Base-by-base conservation (phyloP, 2,888 invertebrate genomes). In the Desoria tigrina region DNA sequence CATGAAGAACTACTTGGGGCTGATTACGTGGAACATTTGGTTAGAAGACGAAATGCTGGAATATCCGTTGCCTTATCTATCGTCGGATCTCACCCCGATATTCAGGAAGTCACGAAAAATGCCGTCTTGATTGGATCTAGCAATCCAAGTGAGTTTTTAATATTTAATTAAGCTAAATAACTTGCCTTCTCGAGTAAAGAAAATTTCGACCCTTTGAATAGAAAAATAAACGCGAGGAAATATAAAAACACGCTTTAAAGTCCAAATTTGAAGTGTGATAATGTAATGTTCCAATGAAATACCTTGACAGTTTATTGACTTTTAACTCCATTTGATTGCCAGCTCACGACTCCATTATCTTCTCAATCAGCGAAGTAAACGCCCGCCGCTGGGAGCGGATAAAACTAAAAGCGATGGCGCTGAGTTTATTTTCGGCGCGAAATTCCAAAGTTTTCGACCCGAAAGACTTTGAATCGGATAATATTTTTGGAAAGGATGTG, bases 1-100 rank as follows among this genome's bases (percentile, higher is more conserved):
- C 78, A 78, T 63, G 80, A 81, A 49, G 81, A 81, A 72, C 66
- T 77, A n/a, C 74, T 81, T 4, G 81, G 81, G 2, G 80, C 81
- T 0, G 81, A 81, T 67, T 78, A 78, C 56, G 78, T 80, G 3
- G 81, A 81, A 60, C 81, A 81, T 72, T 76, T 78, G 28, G 76
- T 81, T 1, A 72, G 77, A 18, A 49, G 74, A 49, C 61, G 54
- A 54, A 58, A 65, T 24, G 69, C 69, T 9, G 74, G 74, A 14
- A 70, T 75, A 32, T 66, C 74, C 3, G 68, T 65, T 2, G 69
- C 71, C 0, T 54, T 76, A 1, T 72, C 74, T 1, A 71, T 65
- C 3, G 26, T 71, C 1, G 68, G 64, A 7, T 64, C 66, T 1
- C 68, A 50, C 53, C 57, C 66, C 7, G 54, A 61, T 26, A 39